Evolutionary conservation across 2,888 invertebrate species (phyloP).

Genomic region (Synanthedon tipuliformis): DNA sequence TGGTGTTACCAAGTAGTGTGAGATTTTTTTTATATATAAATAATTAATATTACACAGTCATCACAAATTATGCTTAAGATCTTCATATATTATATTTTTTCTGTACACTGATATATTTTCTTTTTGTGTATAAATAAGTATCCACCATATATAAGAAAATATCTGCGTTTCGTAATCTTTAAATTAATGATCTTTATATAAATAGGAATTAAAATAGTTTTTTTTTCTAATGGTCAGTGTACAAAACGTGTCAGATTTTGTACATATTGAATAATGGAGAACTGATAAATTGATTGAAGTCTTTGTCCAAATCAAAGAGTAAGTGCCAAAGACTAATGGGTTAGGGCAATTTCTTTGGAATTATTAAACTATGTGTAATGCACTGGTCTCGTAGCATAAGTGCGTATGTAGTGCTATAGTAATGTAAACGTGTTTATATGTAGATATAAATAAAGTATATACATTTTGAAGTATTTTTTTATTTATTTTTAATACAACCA

Average conservation of each 20-base stretch:
- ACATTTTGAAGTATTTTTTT: slow-evolving; percentile 34
- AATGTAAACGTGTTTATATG: slow-evolving; percentile 64
- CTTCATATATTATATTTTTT: background rate
- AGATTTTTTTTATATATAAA: slow-evolving; percentile 4
- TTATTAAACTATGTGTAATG: slow-evolving; percentile 39
- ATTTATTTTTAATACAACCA: background rate
- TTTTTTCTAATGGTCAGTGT: slow-evolving; percentile 4
- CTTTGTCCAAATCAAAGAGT: slow-evolving; percentile 66
- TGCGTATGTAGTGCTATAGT: slow-evolving; percentile 54
- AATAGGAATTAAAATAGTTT: background rate
- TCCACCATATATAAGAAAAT: background rate
- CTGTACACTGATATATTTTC: background rate
- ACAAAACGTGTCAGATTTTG: slow-evolving; percentile 12
- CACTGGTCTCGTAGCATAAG: slow-evolving; percentile 63
- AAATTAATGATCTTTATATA: background rate
- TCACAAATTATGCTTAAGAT: background rate
- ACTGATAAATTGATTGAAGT: slow-evolving; percentile 55
- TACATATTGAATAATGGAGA: slow-evolving; percentile 37
- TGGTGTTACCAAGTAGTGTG: slow-evolving; percentile 15
- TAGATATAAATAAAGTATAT: slow-evolving; percentile 61
- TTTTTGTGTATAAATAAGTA: background rate
- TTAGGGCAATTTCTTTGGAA: slow-evolving; percentile 44
- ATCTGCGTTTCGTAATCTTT: background rate
- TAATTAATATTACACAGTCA: background rate
- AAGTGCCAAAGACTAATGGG: slow-evolving; percentile 66